These are phyloP conservation scores for Trichonephila clavata DNA, from an alignment of 1,140 invertebrate species.

Conservation along the genomic window DNA sequence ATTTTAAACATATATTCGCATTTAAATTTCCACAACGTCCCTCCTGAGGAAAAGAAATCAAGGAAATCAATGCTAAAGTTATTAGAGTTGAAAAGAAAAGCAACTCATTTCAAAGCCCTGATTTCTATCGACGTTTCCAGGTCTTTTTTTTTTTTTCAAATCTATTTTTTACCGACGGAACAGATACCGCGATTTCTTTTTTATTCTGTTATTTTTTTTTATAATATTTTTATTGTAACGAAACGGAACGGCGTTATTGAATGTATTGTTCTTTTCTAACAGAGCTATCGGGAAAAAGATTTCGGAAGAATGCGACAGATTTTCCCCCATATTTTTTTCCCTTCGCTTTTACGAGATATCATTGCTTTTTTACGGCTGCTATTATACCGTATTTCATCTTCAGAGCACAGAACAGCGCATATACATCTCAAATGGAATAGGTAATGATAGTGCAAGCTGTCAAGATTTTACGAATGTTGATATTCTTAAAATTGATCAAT, in stretches of 20 bases:
- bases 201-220: neutral
- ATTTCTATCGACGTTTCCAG: constrained; percentile 68
- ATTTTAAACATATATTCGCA: neutral
- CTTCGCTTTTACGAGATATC: constrained; percentile 8
- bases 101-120: constrained; percentile 46
- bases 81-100: constrained; percentile 55
- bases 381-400: constrained; percentile 11
- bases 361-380: neutral
- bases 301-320: constrained; percentile 33
- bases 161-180: constrained; percentile 6
- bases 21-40: constrained; percentile 20
- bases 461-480: neutral
- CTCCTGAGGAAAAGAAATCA: neutral
- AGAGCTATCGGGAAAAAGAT: constrained; percentile 48
- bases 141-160: neutral
- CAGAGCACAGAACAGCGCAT: neutral
- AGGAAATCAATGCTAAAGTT: constrained; percentile 71
- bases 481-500: constrained; percentile 14
- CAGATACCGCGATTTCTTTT: constrained; percentile 39
- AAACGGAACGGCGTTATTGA: constrained; percentile 54
- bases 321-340: constrained; percentile 32
- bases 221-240: constrained; percentile 15
- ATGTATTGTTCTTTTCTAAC: constrained; percentile 66
- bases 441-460: constrained; percentile 11
- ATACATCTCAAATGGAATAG: constrained; percentile 16